These are phyloP conservation scores for Nomada fucata DNA, from an alignment of 2,888 invertebrate genomes.

Conservation along the genomic window DNA sequence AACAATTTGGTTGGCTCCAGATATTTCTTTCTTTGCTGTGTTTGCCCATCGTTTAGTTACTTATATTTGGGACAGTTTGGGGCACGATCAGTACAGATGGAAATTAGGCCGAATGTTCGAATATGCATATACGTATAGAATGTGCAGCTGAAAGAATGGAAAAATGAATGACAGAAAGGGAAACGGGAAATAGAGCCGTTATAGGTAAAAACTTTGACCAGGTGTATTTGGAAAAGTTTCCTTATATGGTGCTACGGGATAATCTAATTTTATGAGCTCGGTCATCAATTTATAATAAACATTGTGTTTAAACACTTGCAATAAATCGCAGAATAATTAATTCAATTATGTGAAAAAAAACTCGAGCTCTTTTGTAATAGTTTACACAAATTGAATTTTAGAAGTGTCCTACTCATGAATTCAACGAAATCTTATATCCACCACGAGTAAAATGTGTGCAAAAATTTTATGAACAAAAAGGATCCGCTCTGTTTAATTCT, in stretches of 20 bases:
- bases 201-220: background rate
- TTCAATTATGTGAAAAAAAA: too few species aligned
- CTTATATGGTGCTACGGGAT: background rate
- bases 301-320: background rate
- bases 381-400: too few species aligned
- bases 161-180: background rate
- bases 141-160: background rate
- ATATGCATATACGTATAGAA: background rate
- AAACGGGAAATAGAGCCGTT: background rate
- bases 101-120: slow-evolving; percentile 5
- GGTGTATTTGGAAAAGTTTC: background rate
- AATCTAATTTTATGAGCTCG: background rate
- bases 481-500: too few species aligned
- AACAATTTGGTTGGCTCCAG: slow-evolving; percentile 5
- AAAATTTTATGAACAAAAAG: too few species aligned
- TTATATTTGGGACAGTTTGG: slow-evolving; percentile 29
- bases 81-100: slow-evolving; percentile 7
- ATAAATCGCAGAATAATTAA: too few species aligned
- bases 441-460: too few species aligned
- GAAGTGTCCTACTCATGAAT: too few species aligned
- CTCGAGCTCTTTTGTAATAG: too few species aligned
- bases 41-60: slow-evolving; percentile 28
- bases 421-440: too few species aligned
- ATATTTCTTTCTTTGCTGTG: slow-evolving; percentile 20
- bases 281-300: background rate